These are phyloP conservation scores for Mobula hypostoma DNA, from an alignment of 2,113 vertebrate species.

Conservation along the genomic window DNA sequence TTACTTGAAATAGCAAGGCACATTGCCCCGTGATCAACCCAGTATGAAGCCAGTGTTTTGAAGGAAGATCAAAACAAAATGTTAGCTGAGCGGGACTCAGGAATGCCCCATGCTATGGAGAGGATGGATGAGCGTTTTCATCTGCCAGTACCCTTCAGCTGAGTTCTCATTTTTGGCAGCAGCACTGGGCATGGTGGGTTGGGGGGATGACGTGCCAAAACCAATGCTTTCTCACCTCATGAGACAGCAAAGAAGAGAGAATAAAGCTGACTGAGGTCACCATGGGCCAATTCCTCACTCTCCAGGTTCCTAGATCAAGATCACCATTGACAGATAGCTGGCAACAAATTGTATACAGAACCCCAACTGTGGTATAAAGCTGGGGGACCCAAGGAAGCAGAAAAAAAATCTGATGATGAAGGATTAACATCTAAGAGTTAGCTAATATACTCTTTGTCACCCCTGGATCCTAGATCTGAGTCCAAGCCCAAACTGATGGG, in stretches of 20 bases:
- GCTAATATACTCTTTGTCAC: background rate
- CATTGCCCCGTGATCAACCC: background rate
- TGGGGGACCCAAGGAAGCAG: background rate
- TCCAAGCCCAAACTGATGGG: background rate
- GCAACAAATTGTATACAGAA: background rate
- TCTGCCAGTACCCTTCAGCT: background rate
- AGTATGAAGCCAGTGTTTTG: background rate
- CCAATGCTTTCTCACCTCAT: background rate
- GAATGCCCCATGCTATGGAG: too few relatives aligned
- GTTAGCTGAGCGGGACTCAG: background rate
- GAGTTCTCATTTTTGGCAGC: background rate
- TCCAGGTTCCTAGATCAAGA: background rate
- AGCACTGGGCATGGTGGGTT: too few relatives aligned
- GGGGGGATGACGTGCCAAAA: background rate
- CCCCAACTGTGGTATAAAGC: background rate
- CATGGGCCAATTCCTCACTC: background rate
- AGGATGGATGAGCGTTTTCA: background rate
- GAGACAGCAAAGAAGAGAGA: background rate
- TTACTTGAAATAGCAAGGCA: background rate
- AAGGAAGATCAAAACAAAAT: background rate
- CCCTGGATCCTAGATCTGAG: background rate
- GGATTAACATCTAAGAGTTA: slow-evolving; percentile 5
- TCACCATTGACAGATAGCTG: background rate
- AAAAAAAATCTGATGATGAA: background rate
- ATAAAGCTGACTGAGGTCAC: background rate